A percentile compares a stretch with the other conserved stretches of the same genome.
Conservation (phyloP, 2,113 vertebrate genomes). For the Clarias batrachus region DNA sequence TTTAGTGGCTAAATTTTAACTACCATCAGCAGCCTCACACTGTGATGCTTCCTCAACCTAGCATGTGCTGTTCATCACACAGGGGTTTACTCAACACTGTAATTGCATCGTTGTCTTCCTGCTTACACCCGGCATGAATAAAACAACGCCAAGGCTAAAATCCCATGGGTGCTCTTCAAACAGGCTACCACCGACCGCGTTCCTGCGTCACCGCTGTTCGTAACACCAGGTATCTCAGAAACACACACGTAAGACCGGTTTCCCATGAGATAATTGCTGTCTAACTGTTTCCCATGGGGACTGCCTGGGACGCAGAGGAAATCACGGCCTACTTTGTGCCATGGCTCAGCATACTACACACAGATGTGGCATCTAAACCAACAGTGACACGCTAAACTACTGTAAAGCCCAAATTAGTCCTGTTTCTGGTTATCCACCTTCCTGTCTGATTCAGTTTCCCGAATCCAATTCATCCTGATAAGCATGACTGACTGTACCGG, state of each 20-base stretch:
- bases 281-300: conserved; percentile 46
- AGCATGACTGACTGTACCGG: background rate
- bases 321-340: conserved; percentile 34
- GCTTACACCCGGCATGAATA: conserved; percentile 11
- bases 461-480: background rate
- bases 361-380: conserved; percentile 29
- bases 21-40: background rate
- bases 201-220: conserved; percentile 34
- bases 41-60: conserved; percentile 4
- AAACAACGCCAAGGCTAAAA: conserved; percentile 29
- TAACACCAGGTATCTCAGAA: conserved; percentile 43
- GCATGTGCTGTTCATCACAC: conserved; percentile 38
- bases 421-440: background rate
- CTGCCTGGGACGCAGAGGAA: conserved; percentile 29
- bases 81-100: conserved; percentile 13
- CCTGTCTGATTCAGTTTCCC: background rate
- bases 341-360: conserved; percentile 18
- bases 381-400: conserved; percentile 9
- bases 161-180: conserved; percentile 30
- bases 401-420: too few relatives aligned
- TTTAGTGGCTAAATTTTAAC: background rate
- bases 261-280: conserved; percentile 45
- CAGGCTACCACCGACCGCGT: background rate
- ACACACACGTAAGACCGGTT: conserved; percentile 44
- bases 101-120: conserved; percentile 23